Percentiles rank a stretch among this genome's conserved stretches.
These are phyloP conservation scores for Thymelicus acteon DNA, from an alignment of 2,888 invertebrate genomes.

Conservation along the genomic window DNA sequence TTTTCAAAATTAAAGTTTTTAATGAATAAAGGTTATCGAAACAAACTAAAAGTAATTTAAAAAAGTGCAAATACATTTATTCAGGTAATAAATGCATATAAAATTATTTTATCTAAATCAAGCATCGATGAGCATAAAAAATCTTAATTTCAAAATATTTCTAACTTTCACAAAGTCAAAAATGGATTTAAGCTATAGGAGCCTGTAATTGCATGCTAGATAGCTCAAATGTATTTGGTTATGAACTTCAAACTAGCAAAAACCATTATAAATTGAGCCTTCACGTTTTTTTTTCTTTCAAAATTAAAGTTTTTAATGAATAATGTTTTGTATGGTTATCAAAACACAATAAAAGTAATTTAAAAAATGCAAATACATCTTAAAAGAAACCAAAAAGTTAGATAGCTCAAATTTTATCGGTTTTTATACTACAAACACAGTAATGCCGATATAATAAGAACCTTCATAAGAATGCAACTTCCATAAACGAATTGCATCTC, in stretches of 20 bases:
- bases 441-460: slow-evolving; percentile 6
- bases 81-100: not conserved
- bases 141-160: not conserved
- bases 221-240: slow-evolving; percentile 13
- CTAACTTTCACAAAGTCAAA: slow-evolving; percentile 7
- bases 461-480: slow-evolving; percentile 6
- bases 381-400: not conserved
- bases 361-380: slow-evolving; percentile 1
- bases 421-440: slow-evolving; percentile 1
- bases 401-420: slow-evolving; percentile 13
- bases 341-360: slow-evolving; percentile 6
- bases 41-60: too few species aligned
- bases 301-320: slow-evolving; percentile 9
- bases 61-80: not conserved
- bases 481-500: slow-evolving; percentile 5
- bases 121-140: slow-evolving; percentile 11
- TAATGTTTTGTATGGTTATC: not conserved
- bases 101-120: slow-evolving; percentile 1
- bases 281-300: not conserved
- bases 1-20: slow-evolving; percentile 6
- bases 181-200: slow-evolving; percentile 2
- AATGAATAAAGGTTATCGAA: slow-evolving; percentile 6
- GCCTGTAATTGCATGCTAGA: slow-evolving; percentile 1
- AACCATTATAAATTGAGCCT: slow-evolving; percentile 6
- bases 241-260: slow-evolving; percentile 1